A percentile compares a stretch with the other conserved stretches of the same genome.
phyloP scores from a whole-genome alignment of 2,797 vertebrate species.

The Strix occidentalis region DNA sequence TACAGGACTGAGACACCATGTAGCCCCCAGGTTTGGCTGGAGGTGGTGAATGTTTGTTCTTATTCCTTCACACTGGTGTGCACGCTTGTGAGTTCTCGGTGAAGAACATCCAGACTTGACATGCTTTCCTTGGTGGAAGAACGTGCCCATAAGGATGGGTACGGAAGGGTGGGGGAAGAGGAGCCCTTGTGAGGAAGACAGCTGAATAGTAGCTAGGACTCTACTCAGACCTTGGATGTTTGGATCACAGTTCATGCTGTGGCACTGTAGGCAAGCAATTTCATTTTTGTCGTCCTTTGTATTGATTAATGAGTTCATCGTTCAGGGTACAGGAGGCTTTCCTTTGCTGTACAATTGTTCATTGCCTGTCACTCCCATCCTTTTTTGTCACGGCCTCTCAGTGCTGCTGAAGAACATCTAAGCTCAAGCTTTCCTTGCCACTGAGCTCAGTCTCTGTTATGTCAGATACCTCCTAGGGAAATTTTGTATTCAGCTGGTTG shows the following conservation, averaged over 20 bases:
- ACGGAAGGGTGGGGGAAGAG: background rate
- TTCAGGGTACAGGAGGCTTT: background rate
- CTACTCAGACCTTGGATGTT: background rate
- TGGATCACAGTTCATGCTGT: background rate
- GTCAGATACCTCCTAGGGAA: background rate
- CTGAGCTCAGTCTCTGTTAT: background rate
- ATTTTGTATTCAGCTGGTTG: background rate
- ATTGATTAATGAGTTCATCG: fast-evolving
- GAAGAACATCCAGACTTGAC: background rate
- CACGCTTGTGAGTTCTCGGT: fast-evolving
- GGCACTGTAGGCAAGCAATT: background rate
- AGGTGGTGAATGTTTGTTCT: background rate
- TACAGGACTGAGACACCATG: background rate
- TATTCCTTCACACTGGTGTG: background rate
- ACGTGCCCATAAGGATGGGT: fast-evolving
- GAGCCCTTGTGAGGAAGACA: background rate
- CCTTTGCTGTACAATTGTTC: background rate
- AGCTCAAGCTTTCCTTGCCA: background rate
- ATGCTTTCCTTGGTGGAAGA: background rate
- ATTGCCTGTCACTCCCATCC: background rate
- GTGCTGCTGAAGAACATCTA: background rate
- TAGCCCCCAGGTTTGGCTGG: background rate
- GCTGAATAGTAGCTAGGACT: background rate
- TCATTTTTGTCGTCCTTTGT: background rate
- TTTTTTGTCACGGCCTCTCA: background rate